Evolutionary conservation across 2,113 vertebrate genomes (phyloP).

Genomic region (Clupea harengus): DNA sequence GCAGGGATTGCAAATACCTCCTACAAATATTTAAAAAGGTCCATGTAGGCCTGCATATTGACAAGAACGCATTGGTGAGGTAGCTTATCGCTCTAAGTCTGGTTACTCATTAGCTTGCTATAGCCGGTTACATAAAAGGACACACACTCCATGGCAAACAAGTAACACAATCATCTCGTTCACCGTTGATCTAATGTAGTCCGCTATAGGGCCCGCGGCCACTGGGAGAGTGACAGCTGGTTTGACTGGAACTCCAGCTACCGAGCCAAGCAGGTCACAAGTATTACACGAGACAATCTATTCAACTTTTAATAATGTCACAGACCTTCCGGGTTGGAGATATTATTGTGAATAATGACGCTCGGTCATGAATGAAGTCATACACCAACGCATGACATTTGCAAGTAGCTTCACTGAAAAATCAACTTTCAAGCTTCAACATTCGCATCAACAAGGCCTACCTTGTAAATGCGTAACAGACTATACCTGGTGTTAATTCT

Average conservation of each 20-base stretch:
- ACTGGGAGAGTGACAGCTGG: neutral
- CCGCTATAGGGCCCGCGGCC: neutral
- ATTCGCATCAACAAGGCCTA: neutral
- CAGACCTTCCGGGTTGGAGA: neutral
- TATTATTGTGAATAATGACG: neutral
- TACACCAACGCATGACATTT: neutral
- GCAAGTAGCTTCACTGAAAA: neutral
- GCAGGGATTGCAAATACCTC: neutral
- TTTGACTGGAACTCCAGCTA: neutral
- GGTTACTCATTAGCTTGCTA: neutral
- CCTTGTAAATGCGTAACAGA: neutral
- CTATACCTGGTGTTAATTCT: slow-evolving; percentile 22
- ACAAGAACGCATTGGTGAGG: neutral
- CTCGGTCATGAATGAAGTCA: neutral
- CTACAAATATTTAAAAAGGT: too few species aligned
- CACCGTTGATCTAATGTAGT: neutral
- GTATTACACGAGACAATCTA: neutral
- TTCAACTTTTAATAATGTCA: neutral
- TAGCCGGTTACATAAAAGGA: neutral
- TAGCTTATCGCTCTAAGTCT: neutral
- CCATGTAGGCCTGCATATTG: neutral
- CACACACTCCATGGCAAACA: neutral
- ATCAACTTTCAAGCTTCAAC: neutral
- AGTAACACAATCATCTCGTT: too few species aligned
- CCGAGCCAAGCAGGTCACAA: neutral